Base-by-base conservation (phyloP, 2,113 vertebrate genomes). In the Brachionichthys hirsutus region DNA sequence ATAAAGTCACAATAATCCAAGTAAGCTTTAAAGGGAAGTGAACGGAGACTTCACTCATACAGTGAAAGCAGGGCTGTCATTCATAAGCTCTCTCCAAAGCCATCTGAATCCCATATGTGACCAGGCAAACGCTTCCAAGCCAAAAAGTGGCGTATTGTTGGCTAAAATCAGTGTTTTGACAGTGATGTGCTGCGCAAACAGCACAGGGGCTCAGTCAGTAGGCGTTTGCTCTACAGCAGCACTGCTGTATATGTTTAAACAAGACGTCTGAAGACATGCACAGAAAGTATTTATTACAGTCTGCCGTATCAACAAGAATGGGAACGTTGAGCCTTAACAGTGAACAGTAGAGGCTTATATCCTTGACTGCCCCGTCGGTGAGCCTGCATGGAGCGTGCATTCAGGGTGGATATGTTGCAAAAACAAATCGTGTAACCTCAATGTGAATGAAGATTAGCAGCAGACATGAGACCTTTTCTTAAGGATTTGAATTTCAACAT, bases 311-410 rank as follows among this genome's bases (percentile, higher is more conserved):
- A 71, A 55, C 73, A 59, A 43, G 42, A 40, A 40, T 41, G n/a
- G n/a, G n/a, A 43, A 65, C n/a, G 54, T 46, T 30, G 45, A 73
- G 49, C 16, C 34, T 38, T 35, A 16, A 76, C 58, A 61, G 55
- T 54, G 62, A 76, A 81, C 78, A 76, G 66, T 69, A n/a, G 67
- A 22, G 22, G 50, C 56, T 55, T 41, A 52, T n/a, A n/a, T n/a
- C n/a, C n/a, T n/a, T n/a, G n/a, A n/a, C n/a, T n/a, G n/a, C 30
- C 41, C 19, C 51, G 24, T 41, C 22, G n/a, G 10, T 3, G 34
- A 30, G 35, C 44, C 42, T 22, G 15, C 0, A 36, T 15, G 35
- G 17, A 50, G 55, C 35, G 18, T 14, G 44, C 36, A 46, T 54
- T 57, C 43, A 24, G 24, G 45, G 49, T 50, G 30, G 36, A 0